Evolutionary conservation across 2,113 vertebrate genomes (phyloP).

Genomic region (Rafetus swinhoei): DNA sequence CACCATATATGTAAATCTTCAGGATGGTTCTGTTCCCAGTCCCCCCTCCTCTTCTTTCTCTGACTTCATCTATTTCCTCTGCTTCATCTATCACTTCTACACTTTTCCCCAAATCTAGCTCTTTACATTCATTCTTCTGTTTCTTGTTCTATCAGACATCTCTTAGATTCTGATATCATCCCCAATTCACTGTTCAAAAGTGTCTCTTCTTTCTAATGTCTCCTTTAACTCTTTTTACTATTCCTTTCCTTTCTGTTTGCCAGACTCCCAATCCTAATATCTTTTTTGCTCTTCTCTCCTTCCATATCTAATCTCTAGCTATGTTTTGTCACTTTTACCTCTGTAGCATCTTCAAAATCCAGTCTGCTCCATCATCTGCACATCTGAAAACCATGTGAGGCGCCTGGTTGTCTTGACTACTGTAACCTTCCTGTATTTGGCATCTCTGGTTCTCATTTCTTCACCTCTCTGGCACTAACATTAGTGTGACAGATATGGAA

Average conservation of each 20-base stretch:
- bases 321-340: neutral
- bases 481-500: neutral
- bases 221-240: neutral
- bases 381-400: neutral
- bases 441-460: neutral
- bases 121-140: neutral
- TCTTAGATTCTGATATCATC: neutral
- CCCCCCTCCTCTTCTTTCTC: neutral
- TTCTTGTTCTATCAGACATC: neutral
- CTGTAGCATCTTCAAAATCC: neutral
- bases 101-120: neutral
- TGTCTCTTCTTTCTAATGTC: conserved; percentile 3
- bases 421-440: neutral
- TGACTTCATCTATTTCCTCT: neutral
- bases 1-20: neutral
- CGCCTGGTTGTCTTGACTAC: neutral
- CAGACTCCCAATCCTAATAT: neutral
- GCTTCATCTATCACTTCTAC: conserved; percentile 19
- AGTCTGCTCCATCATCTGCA: neutral
- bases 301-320: neutral
- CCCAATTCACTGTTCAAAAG: neutral
- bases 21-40: conserved; percentile 1
- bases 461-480: neutral
- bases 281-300: neutral
- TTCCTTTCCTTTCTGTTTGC: neutral